A percentile compares a stretch with the other conserved stretches of the same genome.
Evolutionary conservation across 2,113 vertebrate species (phyloP).

Genomic region (Nansenia antarctica): DNA sequence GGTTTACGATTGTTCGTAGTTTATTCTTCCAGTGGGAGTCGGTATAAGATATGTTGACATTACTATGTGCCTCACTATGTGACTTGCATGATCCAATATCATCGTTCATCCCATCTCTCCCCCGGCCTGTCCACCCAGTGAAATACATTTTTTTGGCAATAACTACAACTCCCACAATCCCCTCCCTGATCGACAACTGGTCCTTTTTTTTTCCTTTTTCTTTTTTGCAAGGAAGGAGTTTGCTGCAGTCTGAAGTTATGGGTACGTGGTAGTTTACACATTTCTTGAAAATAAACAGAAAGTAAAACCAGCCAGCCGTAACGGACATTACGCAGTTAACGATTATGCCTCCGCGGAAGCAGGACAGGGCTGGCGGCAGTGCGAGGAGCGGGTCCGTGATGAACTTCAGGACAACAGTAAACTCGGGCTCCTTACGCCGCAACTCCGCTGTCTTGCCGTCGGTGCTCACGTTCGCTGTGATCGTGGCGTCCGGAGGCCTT

Average conservation of each 20-base stretch:
- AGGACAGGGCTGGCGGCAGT: constrained; percentile 46
- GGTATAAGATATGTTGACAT: background rate
- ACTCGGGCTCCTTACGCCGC: constrained; percentile 52
- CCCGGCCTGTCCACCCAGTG: background rate
- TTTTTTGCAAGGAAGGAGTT: background rate
- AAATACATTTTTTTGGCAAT: background rate
- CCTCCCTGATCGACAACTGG: background rate
- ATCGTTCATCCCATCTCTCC: background rate
- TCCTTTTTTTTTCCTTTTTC: no score
- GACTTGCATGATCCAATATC: no score
- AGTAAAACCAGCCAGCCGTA: background rate
- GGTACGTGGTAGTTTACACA: constrained; percentile 47
- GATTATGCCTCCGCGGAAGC: constrained; percentile 59
- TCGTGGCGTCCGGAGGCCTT: constrained; percentile 92
- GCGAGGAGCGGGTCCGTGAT: constrained; percentile 40
- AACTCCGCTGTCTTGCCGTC: constrained; percentile 83
- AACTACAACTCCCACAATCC: constrained; percentile 27
- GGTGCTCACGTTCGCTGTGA: constrained; percentile 93
- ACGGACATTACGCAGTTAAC: background rate
- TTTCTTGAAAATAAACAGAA: background rate
- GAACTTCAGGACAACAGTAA: constrained; percentile 52
- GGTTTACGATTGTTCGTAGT: background rate
- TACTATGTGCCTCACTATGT: no score
- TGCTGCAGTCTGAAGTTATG: constrained; percentile 21
- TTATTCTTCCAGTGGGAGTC: background rate